Conservation (phyloP, 2,888 invertebrate genomes). For the Pocota personata region DNA sequence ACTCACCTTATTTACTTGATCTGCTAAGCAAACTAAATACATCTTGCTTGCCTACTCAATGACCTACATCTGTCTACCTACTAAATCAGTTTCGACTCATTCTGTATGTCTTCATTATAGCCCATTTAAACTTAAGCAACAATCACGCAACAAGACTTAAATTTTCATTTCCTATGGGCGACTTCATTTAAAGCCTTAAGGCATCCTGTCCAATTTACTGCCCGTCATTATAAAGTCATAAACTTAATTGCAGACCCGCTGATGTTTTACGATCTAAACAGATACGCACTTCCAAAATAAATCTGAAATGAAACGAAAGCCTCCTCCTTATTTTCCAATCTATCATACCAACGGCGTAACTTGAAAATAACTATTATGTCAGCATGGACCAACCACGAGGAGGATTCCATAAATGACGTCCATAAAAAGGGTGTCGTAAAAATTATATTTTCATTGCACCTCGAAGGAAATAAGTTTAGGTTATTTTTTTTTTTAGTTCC, state of each 20-base stretch:
- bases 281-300: conserved; percentile 9
- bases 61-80: neutral
- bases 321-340: neutral
- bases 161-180: neutral
- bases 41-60: neutral
- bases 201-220: conserved; percentile 28
- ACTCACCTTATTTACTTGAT: no score
- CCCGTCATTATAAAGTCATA: conserved; percentile 50
- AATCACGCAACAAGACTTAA: neutral
- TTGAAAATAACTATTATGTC: neutral
- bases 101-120: conserved; percentile 29
- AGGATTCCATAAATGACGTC: conserved; percentile 27
- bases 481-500: neutral
- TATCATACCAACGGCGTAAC: neutral
- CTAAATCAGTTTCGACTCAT: neutral
- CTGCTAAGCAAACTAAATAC: neutral
- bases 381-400: no score
- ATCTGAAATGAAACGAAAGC: neutral
- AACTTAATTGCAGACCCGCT: conserved; percentile 30
- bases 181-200: neutral
- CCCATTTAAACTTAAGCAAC: neutral
- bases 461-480: neutral
- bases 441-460: conserved; percentile 9
- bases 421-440: conserved; percentile 27
- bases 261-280: conserved; percentile 21